phyloP scores from a whole-genome alignment of 2,797 vertebrate genomes.

The Liasis olivaceus region DNA sequence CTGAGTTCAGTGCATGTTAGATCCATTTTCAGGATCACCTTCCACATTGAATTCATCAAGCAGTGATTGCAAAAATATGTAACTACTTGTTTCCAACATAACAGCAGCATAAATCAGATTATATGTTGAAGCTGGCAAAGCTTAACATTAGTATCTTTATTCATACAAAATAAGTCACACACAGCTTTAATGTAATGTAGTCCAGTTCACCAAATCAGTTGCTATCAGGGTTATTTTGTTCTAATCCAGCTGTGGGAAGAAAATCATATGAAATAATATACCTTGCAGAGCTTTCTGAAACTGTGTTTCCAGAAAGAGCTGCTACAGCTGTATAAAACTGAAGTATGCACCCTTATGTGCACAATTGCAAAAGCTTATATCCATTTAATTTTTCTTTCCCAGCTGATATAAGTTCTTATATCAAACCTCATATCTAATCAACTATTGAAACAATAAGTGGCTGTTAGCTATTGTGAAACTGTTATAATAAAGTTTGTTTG shows the following conservation, averaged over 20 bases:
- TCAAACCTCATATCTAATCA: neutral
- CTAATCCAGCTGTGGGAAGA: neutral
- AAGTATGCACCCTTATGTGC: neutral
- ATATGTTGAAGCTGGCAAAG: neutral
- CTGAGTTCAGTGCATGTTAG: neutral
- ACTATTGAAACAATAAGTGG: neutral
- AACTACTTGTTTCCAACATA: neutral
- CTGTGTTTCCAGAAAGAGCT: neutral
- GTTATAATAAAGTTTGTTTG: neutral
- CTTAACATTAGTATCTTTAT: neutral
- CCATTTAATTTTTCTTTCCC: neutral
- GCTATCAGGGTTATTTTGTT: neutral
- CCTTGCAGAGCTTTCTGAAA: neutral
- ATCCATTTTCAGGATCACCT: neutral
- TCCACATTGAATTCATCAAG: neutral
- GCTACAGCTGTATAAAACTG: neutral
- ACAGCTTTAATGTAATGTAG: neutral
- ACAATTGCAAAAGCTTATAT: neutral
- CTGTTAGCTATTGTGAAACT: neutral
- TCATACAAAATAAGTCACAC: neutral
- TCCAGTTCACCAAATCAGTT: neutral
- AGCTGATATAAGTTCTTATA: neutral
- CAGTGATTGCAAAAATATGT: neutral
- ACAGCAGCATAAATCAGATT: neutral
- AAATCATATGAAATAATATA: neutral